A percentile compares a stretch with the other conserved stretches of the same genome.
Evolutionary conservation across 2,113 vertebrate genomes (phyloP).

Genomic region (Brachionichthys hirsutus): DNA sequence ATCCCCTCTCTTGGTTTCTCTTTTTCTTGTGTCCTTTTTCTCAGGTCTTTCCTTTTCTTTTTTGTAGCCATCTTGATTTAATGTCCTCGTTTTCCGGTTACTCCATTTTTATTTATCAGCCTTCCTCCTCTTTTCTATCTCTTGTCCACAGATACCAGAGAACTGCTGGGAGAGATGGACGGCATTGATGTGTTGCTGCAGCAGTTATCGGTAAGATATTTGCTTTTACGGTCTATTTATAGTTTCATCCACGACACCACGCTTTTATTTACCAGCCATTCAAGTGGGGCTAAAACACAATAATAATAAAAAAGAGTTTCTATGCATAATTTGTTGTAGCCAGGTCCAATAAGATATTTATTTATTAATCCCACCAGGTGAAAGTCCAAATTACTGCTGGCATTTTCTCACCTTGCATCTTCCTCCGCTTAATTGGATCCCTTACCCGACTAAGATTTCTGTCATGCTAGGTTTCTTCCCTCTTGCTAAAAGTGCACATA

Average conservation of each 20-base stretch:
- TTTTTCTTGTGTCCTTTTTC: constrained; percentile 12
- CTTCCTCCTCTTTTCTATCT: constrained; percentile 43
- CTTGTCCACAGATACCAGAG: constrained; percentile 87
- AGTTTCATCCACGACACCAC: background rate
- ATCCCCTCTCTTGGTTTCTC: background rate
- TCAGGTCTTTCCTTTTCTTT: too few species aligned
- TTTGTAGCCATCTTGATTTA: constrained; percentile 17
- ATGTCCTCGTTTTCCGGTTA: constrained; percentile 33
- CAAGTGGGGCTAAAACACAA: background rate
- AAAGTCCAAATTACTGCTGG: too few species aligned
- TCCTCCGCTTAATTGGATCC: background rate
- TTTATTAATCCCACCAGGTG: too few species aligned
- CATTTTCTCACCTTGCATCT: background rate
- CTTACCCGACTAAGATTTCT: background rate
- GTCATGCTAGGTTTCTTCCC: background rate
- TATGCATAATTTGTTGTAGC: too few species aligned
- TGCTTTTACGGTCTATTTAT: constrained; percentile 23
- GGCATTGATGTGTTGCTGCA: constrained; percentile 99
- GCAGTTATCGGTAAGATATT: constrained; percentile 93
- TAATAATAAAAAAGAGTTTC: too few species aligned
- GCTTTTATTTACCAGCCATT: constrained; percentile 3
- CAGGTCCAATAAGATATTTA: too few species aligned
- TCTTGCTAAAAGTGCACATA: too few species aligned
- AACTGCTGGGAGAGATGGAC: constrained; percentile 95
- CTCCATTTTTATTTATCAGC: constrained; percentile 23